Base-by-base conservation (phyloP, 2,797 vertebrate genomes). In the Phoeniculus purpureus region DNA sequence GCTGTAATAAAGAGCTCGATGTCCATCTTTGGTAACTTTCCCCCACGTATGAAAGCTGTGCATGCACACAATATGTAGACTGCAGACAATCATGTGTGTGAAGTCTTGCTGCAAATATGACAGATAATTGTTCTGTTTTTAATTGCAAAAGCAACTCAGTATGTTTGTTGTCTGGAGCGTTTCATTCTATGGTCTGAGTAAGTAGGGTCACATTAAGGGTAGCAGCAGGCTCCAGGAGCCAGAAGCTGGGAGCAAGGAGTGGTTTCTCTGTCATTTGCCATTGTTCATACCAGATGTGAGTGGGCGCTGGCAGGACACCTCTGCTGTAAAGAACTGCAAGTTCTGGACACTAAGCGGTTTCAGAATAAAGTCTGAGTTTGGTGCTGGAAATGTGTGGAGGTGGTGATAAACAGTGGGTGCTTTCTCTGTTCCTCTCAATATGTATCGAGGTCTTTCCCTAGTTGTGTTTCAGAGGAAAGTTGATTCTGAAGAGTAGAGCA, bases 1-100 rank as follows among this genome's bases (percentile, higher is more conserved):
- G n/a, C 72, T 81, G 72, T 89, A 66, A 79, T 76, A 64, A 62
- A 84, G 85, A 81, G 85, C 66, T 52, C 45, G 34, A 51, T 93
- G 79, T 77, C 90, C 86, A 93, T 94, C 91, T 94, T 95, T 95
- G 90, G 92, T 93, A 94, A 78, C 64, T 73, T 60, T 51, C 94
- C 37, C 52, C 64, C 55, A 43, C 45, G 32, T 54, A 56, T 3
- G 51, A 70, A 84, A 83, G 71, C 51, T 78, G 29, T 77, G 40
- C 85, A 37, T 85, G 81, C 59, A 62, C 56, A 51, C 40, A 58
- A 3, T 66, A 55, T 48, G 18, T 59, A 65, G 8, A 77, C 21
- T 58, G 61, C 78, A 87, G 79, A 52, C 23, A 29, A 7, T 89
- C 55, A 27, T 62, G 61, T 91, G 59, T 54, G 19, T 56, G 56